Evolutionary conservation across 2,888 invertebrate species (phyloP).

Genomic region (Bombylius major): DNA sequence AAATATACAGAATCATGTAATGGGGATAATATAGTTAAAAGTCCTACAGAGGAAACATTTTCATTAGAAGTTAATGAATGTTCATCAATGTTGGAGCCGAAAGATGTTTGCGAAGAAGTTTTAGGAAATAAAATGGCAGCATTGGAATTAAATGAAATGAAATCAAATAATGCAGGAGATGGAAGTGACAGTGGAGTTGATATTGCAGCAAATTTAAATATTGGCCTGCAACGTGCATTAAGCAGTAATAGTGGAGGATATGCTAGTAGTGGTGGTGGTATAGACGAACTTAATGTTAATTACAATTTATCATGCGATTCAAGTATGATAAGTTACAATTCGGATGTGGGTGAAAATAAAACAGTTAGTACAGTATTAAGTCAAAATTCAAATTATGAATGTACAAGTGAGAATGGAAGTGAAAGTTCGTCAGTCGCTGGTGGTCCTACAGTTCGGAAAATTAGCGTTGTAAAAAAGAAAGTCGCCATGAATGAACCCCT

Average conservation of each 20-base stretch:
- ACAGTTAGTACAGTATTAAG: slow-evolving; percentile 21
- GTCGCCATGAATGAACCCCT: slow-evolving; percentile 42
- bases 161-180: slow-evolving; percentile 31
- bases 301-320: slow-evolving; percentile 63
- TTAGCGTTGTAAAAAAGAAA: slow-evolving; percentile 42
- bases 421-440: slow-evolving; percentile 63
- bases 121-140: slow-evolving; percentile 25
- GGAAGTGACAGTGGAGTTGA: slow-evolving; percentile 77
- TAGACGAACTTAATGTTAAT: slow-evolving; percentile 35
- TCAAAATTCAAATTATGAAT: slow-evolving; percentile 25
- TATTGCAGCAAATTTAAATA: slow-evolving; percentile 38
- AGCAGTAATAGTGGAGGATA: slow-evolving; percentile 52
- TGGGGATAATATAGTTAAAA: neutral
- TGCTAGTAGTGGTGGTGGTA: slow-evolving; percentile 48
- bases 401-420: slow-evolving; percentile 57
- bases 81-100: slow-evolving; percentile 6
- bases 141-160: slow-evolving; percentile 19
- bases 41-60: slow-evolving; percentile 1
- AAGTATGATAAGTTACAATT: slow-evolving; percentile 64
- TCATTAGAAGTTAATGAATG: slow-evolving; percentile 4
- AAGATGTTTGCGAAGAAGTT: slow-evolving; percentile 20
- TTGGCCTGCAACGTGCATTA: slow-evolving; percentile 40
- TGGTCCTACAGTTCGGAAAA: slow-evolving; percentile 24
- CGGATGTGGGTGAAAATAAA: slow-evolving; percentile 48
- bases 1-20: no score